Conservation (phyloP, 2,888 invertebrate species). For the Oligia latruncula region DNA sequence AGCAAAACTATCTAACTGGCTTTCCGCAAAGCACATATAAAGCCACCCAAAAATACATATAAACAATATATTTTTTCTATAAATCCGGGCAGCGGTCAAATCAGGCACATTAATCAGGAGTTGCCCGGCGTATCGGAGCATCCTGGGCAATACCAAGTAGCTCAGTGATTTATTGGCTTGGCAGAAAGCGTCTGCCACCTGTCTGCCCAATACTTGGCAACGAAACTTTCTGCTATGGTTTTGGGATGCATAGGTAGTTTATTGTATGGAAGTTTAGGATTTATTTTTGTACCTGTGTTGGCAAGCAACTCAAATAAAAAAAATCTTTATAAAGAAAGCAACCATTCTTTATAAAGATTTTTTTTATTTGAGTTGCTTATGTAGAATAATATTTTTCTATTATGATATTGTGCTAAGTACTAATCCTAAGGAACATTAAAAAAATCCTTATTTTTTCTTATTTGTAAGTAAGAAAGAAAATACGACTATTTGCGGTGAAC, state of each 20-base stretch:
- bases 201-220: conserved; percentile 73
- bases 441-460: background rate
- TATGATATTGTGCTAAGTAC: background rate
- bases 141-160: conserved; percentile 81
- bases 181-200: conserved; percentile 82
- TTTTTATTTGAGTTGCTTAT: background rate
- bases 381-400: too few relatives aligned
- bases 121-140: conserved; percentile 77
- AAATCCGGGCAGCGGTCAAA: conserved; percentile 77
- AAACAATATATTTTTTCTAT: conserved; percentile 69
- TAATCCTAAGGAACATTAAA: background rate
- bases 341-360: background rate
- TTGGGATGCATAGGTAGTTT: conserved; percentile 27
- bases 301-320: too few relatives aligned
- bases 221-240: conserved; percentile 53
- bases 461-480: too few relatives aligned
- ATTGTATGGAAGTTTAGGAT: background rate
- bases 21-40: conserved; percentile 19
- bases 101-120: conserved; percentile 83
- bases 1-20: conserved; percentile 7
- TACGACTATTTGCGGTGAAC: too few relatives aligned
- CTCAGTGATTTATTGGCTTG: conserved; percentile 83
- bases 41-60: conserved; percentile 43
- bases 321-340: too few relatives aligned
- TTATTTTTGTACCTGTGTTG: conserved; percentile 15